Percentiles rank a stretch among this genome's conserved stretches.
phyloP scores from a whole-genome alignment of 2,797 vertebrate genomes.

The Darevskia nairensis region DNA sequence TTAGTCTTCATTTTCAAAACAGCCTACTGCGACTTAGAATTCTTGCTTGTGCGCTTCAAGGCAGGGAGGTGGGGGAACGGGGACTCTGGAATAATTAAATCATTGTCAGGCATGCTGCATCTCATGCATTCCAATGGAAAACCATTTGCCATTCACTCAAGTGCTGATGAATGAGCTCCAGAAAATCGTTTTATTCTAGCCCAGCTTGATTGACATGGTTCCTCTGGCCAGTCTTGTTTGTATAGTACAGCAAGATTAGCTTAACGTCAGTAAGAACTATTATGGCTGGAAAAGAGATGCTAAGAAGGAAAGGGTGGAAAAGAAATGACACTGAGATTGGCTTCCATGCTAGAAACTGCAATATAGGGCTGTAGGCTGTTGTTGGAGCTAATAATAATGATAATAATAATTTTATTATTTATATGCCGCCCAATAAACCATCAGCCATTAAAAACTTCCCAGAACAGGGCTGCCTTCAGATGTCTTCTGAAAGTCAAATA shows the following conservation, averaged over 20 bases:
- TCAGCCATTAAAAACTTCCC: no score
- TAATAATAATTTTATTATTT: no score
- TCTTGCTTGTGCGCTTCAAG: slow-evolving; percentile 51
- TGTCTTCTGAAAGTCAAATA: no score
- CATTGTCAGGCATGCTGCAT: slow-evolving; percentile 41
- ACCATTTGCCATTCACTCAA: slow-evolving; percentile 25
- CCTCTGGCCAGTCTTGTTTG: not conserved
- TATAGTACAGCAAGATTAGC: slow-evolving; percentile 26
- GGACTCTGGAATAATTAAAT: slow-evolving; percentile 54
- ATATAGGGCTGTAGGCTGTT: not conserved
- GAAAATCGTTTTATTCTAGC: slow-evolving; percentile 40
- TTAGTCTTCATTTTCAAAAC: slow-evolving; percentile 26
- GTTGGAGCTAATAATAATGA: not conserved
- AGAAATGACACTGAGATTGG: rapidly evolving
- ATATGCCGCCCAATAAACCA: no score
- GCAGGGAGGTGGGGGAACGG: slow-evolving; percentile 14
- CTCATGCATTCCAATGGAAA: slow-evolving; percentile 56
- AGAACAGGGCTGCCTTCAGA: no score
- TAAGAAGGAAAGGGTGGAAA: not conserved
- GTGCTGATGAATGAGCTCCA: slow-evolving; percentile 48
- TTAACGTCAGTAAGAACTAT: slow-evolving; percentile 11
- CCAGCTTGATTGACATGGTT: slow-evolving; percentile 37
- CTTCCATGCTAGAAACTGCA: not conserved
- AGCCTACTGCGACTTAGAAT: slow-evolving; percentile 50
- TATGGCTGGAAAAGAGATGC: not conserved